These are phyloP conservation scores for Orientallactaga sibirica DNA, from an alignment of 2,797 vertebrate genomes.

Conservation along the genomic window DNA sequence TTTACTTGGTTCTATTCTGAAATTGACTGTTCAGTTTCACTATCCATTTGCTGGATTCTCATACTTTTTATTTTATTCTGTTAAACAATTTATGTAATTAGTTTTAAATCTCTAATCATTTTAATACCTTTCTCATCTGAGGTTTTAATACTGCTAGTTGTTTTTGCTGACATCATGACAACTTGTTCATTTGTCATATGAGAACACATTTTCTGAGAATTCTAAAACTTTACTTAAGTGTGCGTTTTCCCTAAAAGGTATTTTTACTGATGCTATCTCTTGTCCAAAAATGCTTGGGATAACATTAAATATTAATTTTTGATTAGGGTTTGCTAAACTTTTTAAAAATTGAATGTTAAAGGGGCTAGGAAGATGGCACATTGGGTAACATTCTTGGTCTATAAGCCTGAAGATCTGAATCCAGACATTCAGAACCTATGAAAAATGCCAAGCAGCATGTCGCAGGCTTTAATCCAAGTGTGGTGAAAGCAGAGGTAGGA, in stretches of 20 bases:
- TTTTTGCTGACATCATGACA: not conserved
- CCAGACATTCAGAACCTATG: too few species aligned
- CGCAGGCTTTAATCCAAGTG: too few species aligned
- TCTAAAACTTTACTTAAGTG: not conserved
- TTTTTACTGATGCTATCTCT: not conserved
- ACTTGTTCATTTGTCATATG: not conserved
- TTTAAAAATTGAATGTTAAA: too few species aligned
- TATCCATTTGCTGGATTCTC: not conserved
- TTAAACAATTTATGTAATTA: not conserved
- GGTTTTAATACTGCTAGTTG: too few species aligned
- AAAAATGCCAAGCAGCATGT: too few species aligned
- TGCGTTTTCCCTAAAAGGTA: not conserved
- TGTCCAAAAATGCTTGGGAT: not conserved
- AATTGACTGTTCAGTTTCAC: not conserved
- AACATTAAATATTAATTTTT: not conserved
- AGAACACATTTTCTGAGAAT: not conserved
- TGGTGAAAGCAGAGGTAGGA: too few species aligned
- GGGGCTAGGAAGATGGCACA: too few species aligned
- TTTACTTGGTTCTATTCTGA: constrained; percentile 4
- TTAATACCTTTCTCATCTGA: not conserved
- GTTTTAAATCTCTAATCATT: not conserved
- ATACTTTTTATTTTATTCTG: not conserved
- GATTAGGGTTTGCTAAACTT: too few species aligned
- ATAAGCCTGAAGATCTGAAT: too few species aligned
- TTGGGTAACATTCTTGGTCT: too few species aligned